phyloP scores from a whole-genome alignment of 2,888 invertebrate genomes.

The Nineta flava region DNA sequence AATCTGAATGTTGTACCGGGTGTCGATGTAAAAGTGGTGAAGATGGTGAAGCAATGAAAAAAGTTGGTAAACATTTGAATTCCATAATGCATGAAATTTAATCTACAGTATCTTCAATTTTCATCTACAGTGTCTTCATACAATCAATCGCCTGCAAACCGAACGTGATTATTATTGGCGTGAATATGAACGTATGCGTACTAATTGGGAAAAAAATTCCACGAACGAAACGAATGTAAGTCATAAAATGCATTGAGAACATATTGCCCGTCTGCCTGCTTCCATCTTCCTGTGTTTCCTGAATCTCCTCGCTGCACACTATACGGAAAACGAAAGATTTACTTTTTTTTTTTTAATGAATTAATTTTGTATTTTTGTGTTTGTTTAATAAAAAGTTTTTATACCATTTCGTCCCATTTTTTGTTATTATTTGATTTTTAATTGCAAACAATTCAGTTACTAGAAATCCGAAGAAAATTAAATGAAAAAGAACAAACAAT shows the following conservation, averaged over 20 bases:
- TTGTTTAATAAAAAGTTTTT: neutral
- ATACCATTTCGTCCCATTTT: neutral
- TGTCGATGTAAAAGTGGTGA: too few relatives aligned
- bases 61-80: too few relatives aligned
- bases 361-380: neutral
- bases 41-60: too few relatives aligned
- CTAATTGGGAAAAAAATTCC: conserved; percentile 10
- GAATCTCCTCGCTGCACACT: too few relatives aligned
- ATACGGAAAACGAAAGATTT: neutral
- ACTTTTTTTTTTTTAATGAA: neutral
- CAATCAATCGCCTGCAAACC: conserved; percentile 23
- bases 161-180: conserved; percentile 34
- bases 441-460: conserved; percentile 9
- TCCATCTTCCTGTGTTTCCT: too few relatives aligned
- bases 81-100: too few relatives aligned
- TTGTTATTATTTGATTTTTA: too few relatives aligned
- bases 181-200: conserved; percentile 29
- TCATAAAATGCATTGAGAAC: too few relatives aligned
- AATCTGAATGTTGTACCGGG: too few relatives aligned
- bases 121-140: conserved; percentile 17
- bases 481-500: conserved; percentile 27
- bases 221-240: too few relatives aligned
- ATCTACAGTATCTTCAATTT: neutral
- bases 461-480: conserved; percentile 18
- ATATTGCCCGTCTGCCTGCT: too few relatives aligned